These are phyloP conservation scores for Rhegmatorhina hoffmannsi DNA, from an alignment of 2,113 vertebrate genomes.

Conservation along the genomic window DNA sequence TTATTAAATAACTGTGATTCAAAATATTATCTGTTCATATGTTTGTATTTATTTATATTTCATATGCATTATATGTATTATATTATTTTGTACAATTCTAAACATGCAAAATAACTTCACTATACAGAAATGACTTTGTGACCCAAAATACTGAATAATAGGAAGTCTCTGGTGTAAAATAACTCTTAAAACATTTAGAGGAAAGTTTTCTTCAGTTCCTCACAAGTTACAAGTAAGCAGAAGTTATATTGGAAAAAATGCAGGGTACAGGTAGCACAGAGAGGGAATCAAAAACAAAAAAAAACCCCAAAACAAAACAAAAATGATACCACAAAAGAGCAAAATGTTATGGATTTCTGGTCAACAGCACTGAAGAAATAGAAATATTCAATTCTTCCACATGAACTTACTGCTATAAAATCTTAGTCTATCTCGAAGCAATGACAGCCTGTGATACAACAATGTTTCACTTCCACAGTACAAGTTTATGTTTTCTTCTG, in stretches of 20 bases:
- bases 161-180: not conserved
- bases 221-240: not conserved
- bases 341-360: not conserved
- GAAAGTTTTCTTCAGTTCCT: not conserved
- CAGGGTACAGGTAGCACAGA: not conserved
- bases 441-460: not conserved
- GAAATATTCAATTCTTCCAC: not conserved
- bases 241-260: not conserved
- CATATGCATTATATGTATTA: not conserved
- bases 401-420: not conserved
- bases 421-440: not conserved
- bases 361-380: not conserved
- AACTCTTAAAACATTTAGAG: not conserved
- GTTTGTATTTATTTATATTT: not conserved
- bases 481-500: constrained; percentile 50
- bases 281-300: not conserved
- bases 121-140: not conserved
- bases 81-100: not conserved
- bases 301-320: not conserved
- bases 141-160: not conserved
- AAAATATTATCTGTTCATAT: not conserved
- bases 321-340: not conserved
- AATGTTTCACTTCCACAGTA: not conserved
- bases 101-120: not conserved
- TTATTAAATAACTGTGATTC: not conserved